Percentiles rank a stretch among this genome's conserved stretches.
These are phyloP conservation scores for Cantharis rustica DNA, from an alignment of 2,888 invertebrate species.

Conservation along the genomic window DNA sequence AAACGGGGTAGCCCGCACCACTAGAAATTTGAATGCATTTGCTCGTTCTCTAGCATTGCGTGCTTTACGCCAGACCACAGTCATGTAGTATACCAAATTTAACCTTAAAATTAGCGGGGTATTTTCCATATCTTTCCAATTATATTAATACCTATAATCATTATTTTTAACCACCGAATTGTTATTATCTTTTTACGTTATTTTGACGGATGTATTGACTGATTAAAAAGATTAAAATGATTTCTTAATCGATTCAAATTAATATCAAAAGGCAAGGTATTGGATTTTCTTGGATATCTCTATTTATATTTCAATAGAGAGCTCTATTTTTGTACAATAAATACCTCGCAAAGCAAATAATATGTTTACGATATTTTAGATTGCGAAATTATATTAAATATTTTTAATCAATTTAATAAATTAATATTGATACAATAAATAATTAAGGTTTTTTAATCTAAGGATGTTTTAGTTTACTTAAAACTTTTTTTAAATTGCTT, in stretches of 20 bases:
- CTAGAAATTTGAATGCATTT: too few relatives aligned
- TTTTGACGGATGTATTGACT: neutral
- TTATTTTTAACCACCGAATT: too few relatives aligned
- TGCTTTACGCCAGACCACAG: too few relatives aligned
- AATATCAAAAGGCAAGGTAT: neutral
- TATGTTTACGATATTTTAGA: neutral
- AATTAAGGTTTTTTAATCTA: neutral
- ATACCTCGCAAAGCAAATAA: neutral
- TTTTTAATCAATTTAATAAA: neutral
- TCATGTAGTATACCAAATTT: too few relatives aligned
- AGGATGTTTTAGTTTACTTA: constrained; percentile 7
- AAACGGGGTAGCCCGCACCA: too few relatives aligned
- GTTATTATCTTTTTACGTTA: neutral
- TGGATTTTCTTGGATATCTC: neutral
- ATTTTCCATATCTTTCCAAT: too few relatives aligned
- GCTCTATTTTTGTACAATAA: neutral
- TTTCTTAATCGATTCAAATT: neutral
- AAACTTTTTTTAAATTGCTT: constrained; percentile 14
- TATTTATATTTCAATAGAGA: neutral
- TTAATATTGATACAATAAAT: neutral
- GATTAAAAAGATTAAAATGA: neutral
- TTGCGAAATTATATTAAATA: neutral
- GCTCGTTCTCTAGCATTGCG: too few relatives aligned
- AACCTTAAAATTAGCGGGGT: too few relatives aligned
- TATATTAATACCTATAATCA: too few relatives aligned